phyloP scores from a whole-genome alignment of 2,888 invertebrate genomes.

The Cenopis cana region DNA sequence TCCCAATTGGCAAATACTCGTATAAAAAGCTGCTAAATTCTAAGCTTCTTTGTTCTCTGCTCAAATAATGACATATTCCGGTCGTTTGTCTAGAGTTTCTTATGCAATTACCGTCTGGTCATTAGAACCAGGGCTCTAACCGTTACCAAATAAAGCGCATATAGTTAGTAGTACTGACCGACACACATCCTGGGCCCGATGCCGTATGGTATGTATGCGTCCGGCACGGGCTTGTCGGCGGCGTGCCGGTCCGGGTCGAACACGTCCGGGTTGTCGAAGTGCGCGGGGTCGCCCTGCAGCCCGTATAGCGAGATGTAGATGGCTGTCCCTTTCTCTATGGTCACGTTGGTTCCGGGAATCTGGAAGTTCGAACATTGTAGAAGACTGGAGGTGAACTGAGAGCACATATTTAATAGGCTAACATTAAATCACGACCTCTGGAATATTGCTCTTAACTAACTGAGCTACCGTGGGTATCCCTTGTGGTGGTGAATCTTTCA shows the following conservation, averaged over 20 bases:
- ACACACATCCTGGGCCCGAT: constrained; percentile 37
- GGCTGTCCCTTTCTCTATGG: constrained; percentile 52
- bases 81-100: not conserved
- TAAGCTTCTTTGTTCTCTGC: too few species aligned
- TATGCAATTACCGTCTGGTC: too few species aligned
- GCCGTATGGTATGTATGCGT: constrained; percentile 33
- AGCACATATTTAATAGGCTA: too few species aligned
- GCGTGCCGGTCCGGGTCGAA: constrained; percentile 47
- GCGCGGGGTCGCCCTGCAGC: constrained; percentile 49
- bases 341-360: constrained; percentile 40
- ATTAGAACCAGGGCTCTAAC: too few species aligned
- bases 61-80: not conserved
- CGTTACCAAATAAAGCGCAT: not conserved
- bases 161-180: constrained; percentile 1
- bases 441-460: too few species aligned
- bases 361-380: not conserved
- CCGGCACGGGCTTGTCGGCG: constrained; percentile 40
- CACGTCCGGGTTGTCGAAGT: constrained; percentile 43
- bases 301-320: constrained; percentile 52
- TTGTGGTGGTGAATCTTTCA: too few species aligned
- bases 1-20: too few species aligned
- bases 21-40: too few species aligned
- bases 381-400: not conserved
- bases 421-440: too few species aligned
- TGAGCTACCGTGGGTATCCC: too few species aligned